Percentiles rank a stretch among this genome's conserved stretches.
These are phyloP conservation scores for Meriones unguiculatus DNA, from an alignment of 2,113 vertebrate genomes.

Conservation along the genomic window DNA sequence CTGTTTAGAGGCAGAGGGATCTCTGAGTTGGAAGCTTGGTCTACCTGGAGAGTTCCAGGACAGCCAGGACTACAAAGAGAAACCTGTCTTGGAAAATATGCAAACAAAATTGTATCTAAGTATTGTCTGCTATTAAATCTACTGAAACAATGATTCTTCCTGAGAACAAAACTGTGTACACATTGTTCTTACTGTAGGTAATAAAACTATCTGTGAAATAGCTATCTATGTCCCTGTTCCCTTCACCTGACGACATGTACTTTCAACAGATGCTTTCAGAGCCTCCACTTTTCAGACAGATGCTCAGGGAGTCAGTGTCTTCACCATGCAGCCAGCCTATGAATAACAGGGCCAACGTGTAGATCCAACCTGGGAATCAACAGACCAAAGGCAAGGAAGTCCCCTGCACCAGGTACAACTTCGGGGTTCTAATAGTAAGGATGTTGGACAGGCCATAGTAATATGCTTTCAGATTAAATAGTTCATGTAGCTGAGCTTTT, in stretches of 20 bases:
- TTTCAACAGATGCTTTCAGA: neutral
- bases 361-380: neutral
- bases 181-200: constrained; percentile 2
- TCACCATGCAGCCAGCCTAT: neutral
- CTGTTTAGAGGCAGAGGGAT: neutral
- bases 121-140: neutral
- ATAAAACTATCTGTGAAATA: constrained; percentile 22
- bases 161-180: constrained; percentile 35
- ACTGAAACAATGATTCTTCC: constrained; percentile 31
- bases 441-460: neutral
- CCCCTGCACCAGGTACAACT: constrained; percentile 1
- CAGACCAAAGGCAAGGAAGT: constrained; percentile 11
- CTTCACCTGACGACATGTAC: neutral
- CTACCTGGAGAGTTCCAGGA: neutral
- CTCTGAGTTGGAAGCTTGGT: neutral
- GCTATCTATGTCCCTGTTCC: neutral
- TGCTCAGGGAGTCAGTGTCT: neutral
- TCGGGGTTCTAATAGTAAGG: neutral
- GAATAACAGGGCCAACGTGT: neutral
- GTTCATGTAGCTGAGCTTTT: neutral
- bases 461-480: neutral
- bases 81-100: neutral
- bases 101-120: neutral
- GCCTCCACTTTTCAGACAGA: neutral
- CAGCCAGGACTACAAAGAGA: neutral